Conservation (phyloP, 2,888 invertebrate species). For the Petrolisthes cinctipes region DNA sequence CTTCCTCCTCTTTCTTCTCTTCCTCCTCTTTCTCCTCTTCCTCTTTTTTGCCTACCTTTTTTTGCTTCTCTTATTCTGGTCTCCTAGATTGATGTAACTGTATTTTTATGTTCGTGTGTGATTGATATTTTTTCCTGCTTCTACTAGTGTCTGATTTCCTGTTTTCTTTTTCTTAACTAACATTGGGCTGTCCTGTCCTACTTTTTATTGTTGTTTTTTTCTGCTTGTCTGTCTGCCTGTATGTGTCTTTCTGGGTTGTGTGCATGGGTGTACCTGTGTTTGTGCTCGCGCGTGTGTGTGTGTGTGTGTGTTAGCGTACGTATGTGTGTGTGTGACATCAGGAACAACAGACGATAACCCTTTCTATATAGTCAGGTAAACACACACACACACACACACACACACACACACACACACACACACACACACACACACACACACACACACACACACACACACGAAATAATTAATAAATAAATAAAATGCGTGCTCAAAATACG, state of each 20-base stretch:
- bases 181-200: too few species aligned
- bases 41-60: conserved; percentile 1
- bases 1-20: not conserved
- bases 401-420: conserved; percentile 23
- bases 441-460: not conserved
- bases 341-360: not conserved
- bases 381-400: conserved; percentile 17
- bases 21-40: not conserved
- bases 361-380: conserved; percentile 48
- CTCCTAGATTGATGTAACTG: too few species aligned
- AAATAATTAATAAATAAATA: too few species aligned
- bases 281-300: too few species aligned
- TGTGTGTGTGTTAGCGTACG: not conserved
- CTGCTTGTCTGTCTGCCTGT: too few species aligned
- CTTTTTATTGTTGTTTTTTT: too few species aligned
- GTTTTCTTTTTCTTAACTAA: too few species aligned
- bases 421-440: conserved; percentile 19
- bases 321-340: not conserved
- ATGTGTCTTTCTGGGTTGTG: too few species aligned
- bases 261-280: not conserved
- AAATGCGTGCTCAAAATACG: too few species aligned
- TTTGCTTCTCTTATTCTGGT: conserved; percentile 1
- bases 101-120: not conserved
- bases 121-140: too few species aligned
- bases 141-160: too few species aligned